These are phyloP conservation scores for Sinohyriopsis cumingii DNA, from an alignment of 2,888 invertebrate genomes.

Conservation along the genomic window DNA sequence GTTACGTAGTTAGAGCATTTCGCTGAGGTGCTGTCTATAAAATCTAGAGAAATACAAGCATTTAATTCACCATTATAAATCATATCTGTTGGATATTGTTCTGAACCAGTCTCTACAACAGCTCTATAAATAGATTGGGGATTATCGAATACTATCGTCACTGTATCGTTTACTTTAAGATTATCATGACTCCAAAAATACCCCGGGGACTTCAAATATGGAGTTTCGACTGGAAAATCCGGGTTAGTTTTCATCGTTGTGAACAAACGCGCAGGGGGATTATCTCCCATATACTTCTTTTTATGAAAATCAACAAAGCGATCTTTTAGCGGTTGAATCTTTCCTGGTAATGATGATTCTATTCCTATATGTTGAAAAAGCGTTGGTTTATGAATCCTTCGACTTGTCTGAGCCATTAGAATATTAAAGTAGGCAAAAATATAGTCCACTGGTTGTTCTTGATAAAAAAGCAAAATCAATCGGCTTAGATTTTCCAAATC, in stretches of 20 bases:
- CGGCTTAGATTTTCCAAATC: constrained; percentile 47
- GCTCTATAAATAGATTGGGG: constrained; percentile 57
- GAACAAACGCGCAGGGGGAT: constrained; percentile 68
- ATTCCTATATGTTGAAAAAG: constrained; percentile 56
- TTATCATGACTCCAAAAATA: constrained; percentile 69
- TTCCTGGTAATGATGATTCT: constrained; percentile 50
- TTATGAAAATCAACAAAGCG: constrained; percentile 43
- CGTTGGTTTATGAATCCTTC: constrained; percentile 45
- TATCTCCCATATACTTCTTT: constrained; percentile 57
- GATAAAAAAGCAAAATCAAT: constrained; percentile 65
- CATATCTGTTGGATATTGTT: constrained; percentile 56
- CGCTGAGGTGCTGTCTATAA: constrained; percentile 14
- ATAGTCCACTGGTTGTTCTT: constrained; percentile 54
- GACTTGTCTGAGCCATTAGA: constrained; percentile 39
- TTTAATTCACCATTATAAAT: constrained; percentile 56
- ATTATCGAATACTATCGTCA: constrained; percentile 63
- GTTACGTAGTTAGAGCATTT: constrained; percentile 43
- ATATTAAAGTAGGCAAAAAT: constrained; percentile 50
- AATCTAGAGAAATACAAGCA: constrained; percentile 45
- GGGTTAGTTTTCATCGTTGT: constrained; percentile 65
- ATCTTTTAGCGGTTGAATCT: constrained; percentile 54
- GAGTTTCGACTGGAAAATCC: constrained; percentile 64
- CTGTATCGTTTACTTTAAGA: constrained; percentile 59
- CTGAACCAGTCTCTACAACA: constrained; percentile 63
- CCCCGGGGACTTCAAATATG: constrained; percentile 66